A percentile compares a stretch with the other conserved stretches of the same genome.
phyloP scores from a whole-genome alignment of 2,797 vertebrate genomes.

The Xiphophorus birchmanni region DNA sequence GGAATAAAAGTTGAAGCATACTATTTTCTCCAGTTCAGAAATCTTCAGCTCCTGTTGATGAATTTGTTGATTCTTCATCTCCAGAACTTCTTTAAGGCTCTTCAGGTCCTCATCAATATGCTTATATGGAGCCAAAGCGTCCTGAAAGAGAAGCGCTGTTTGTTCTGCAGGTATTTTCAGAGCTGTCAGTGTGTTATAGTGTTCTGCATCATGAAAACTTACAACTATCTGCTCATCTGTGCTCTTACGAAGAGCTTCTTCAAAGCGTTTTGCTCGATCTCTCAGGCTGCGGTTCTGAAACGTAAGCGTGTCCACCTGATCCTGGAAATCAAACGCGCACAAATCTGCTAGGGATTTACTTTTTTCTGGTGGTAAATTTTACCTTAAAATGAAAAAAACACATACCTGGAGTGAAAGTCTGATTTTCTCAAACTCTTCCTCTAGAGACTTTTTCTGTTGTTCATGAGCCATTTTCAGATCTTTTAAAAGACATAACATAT shows the following conservation, averaged over 20 bases:
- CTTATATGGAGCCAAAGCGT: conserved; percentile 91
- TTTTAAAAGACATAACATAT: conserved; percentile 50
- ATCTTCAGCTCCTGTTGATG: conserved; percentile 95
- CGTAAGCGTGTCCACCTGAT: conserved; percentile 96
- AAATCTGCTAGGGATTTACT: neutral
- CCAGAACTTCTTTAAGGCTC: conserved; percentile 93
- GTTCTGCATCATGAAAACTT: conserved; percentile 31
- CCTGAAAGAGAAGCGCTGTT: conserved; percentile 67
- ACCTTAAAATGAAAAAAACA: neutral
- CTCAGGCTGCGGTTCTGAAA: conserved; percentile 94
- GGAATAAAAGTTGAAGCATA: conserved; percentile 72
- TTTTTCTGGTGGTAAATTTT: neutral
- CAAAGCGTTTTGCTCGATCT: conserved; percentile 93
- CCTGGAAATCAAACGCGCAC: conserved; percentile 71
- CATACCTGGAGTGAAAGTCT: conserved; percentile 91
- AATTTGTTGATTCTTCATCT: conserved; percentile 98
- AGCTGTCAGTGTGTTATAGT: neutral
- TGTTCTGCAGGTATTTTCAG: neutral
- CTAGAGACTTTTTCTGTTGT: conserved; percentile 90
- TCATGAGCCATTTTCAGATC: conserved; percentile 90
- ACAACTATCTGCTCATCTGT: conserved; percentile 96
- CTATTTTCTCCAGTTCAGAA: conserved; percentile 93
- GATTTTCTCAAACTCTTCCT: conserved; percentile 92
- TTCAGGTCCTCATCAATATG: conserved; percentile 95
- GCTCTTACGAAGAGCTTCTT: conserved; percentile 93